Evolutionary conservation across 2,888 invertebrate species (phyloP).

Genomic region (Calameuta filiformis): DNA sequence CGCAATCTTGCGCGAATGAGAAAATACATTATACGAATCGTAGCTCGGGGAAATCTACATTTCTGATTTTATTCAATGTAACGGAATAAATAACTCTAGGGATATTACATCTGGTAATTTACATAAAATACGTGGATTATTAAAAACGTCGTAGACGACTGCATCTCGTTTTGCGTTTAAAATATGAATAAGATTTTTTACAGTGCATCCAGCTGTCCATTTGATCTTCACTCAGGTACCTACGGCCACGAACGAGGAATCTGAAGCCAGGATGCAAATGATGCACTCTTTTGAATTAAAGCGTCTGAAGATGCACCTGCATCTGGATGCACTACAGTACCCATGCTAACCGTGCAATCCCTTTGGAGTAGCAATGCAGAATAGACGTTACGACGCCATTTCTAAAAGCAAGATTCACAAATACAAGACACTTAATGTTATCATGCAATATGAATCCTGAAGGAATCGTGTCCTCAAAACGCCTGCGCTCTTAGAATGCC

Average conservation of each 20-base stretch:
- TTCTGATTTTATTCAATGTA: not conserved
- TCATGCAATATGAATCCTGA: not conserved
- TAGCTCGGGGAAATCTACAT: not conserved
- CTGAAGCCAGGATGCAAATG: constrained; percentile 52
- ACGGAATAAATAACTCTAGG: not conserved
- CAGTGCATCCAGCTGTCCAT: not conserved
- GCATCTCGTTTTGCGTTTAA: not conserved
- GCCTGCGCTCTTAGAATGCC: not conserved
- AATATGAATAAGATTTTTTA: not conserved
- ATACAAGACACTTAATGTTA: not conserved
- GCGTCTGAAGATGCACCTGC: constrained; percentile 45
- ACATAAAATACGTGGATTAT: not conserved
- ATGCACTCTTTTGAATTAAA: constrained; percentile 64
- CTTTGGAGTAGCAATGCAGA: not conserved
- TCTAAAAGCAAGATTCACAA: not conserved
- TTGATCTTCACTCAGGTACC: constrained; percentile 4
- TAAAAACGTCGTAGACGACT: not conserved
- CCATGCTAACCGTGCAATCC: not conserved
- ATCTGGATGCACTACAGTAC: constrained; percentile 21
- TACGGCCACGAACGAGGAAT: constrained; percentile 16
- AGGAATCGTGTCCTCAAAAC: not conserved
- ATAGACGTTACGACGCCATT: not conserved
- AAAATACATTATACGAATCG: not conserved
- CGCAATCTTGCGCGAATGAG: not conserved
- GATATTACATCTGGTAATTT: not conserved